Percentiles rank a stretch among this genome's conserved stretches.
Evolutionary conservation across 2,113 vertebrate genomes (phyloP).

Genomic region (Dasypus novemcinctus): DNA sequence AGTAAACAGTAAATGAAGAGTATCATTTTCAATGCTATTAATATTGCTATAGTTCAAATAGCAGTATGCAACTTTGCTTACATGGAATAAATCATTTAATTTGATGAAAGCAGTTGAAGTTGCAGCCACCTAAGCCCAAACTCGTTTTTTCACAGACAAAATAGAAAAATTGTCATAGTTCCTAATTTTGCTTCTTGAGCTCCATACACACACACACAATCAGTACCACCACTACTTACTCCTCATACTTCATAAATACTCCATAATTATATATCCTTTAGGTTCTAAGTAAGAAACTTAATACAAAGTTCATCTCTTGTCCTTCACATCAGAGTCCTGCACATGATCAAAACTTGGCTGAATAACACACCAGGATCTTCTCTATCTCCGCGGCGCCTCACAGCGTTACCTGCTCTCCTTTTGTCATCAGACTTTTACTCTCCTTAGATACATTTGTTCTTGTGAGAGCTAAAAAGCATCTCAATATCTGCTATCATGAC

Average conservation of each 20-base stretch:
- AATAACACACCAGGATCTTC: not conserved
- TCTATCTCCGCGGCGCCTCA: fast-evolving
- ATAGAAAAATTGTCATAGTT: not conserved
- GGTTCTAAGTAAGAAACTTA: not conserved
- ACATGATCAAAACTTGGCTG: not conserved
- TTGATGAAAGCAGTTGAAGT: not conserved
- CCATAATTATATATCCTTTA: not conserved
- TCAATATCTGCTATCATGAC: not conserved
- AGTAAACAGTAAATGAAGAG: not conserved
- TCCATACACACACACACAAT: not conserved
- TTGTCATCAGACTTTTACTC: not conserved
- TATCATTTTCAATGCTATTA: not conserved
- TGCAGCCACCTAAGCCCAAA: not conserved
- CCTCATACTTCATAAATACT: not conserved
- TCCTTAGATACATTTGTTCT: not conserved
- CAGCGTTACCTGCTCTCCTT: not conserved
- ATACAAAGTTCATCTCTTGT: not conserved
- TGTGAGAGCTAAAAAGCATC: not conserved
- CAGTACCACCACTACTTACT: not conserved
- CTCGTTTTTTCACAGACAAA: not conserved
- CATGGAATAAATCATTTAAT: not conserved
- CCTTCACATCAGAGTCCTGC: not conserved
- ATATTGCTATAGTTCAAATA: not conserved
- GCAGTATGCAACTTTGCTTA: not conserved
- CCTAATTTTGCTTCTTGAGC: not conserved